These are phyloP conservation scores for Quiscalus mexicanus DNA, from an alignment of 2,113 vertebrate genomes.

Conservation along the genomic window DNA sequence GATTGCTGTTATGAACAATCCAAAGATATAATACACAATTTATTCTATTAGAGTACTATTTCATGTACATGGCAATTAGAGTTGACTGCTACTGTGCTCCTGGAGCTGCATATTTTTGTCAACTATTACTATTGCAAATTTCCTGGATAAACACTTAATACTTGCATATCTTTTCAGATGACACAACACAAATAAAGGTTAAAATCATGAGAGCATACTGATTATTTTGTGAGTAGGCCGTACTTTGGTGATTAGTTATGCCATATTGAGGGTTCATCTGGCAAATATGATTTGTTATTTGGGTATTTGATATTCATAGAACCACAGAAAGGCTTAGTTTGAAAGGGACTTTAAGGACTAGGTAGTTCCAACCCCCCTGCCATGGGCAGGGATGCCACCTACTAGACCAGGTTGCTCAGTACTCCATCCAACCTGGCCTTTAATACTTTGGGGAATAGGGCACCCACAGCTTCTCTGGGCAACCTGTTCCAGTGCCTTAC, in stretches of 20 bases:
- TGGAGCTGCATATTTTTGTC: neutral
- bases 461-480: neutral
- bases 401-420: neutral
- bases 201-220: neutral
- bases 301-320: neutral
- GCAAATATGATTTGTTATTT: neutral
- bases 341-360: neutral
- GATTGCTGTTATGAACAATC: neutral
- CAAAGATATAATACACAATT: neutral
- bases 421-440: neutral
- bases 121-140: neutral
- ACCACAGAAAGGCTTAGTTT: neutral
- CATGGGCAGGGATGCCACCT: neutral
- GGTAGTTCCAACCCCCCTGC: too few relatives aligned
- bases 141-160: neutral
- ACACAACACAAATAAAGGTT: neutral
- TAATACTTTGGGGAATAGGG: neutral
- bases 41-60: neutral
- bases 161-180: neutral
- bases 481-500: neutral
- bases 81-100: neutral
- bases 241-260: neutral
- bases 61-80: neutral
- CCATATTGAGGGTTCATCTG: neutral
- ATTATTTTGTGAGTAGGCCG: neutral